These are phyloP conservation scores for Chiroxiphia lanceolata DNA, from an alignment of 2,797 vertebrate genomes.

Conservation along the genomic window DNA sequence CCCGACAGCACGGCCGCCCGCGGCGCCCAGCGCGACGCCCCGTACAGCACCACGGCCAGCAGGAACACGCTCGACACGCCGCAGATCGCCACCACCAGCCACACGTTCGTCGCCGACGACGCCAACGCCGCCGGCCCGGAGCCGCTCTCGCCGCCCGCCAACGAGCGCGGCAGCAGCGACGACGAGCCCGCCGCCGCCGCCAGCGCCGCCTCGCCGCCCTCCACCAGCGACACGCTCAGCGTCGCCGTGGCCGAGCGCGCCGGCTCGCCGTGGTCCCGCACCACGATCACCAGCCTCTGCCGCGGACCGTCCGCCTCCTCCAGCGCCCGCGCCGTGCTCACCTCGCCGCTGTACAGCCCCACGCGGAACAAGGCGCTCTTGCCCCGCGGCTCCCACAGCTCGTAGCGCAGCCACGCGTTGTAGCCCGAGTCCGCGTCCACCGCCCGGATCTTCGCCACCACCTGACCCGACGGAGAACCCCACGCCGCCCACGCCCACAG, in stretches of 20 bases:
- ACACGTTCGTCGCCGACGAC: background rate
- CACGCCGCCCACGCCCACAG: too few species aligned
- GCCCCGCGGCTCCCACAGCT: conserved; percentile 44
- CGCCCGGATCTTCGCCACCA: background rate
- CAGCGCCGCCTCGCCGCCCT: too few species aligned
- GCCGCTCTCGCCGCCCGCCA: too few species aligned
- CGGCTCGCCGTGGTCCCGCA: background rate
- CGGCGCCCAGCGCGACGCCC: background rate
- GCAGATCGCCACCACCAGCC: background rate
- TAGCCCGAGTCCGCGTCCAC: conserved; percentile 77
- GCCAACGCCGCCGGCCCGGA: background rate
- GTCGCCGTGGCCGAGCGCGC: background rate
- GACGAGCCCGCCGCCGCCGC: too few species aligned
- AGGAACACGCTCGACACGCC: background rate
- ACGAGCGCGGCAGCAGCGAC: too few species aligned
- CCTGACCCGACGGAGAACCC: background rate
- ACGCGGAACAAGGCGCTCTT: conserved; percentile 54
- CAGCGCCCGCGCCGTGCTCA: conserved; percentile 54
- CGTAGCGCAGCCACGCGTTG: conserved; percentile 75
- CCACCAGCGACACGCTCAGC: background rate
- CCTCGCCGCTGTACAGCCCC: conserved; percentile 69
- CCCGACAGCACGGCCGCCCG: background rate
- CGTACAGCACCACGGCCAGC: background rate
- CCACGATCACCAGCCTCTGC: background rate
- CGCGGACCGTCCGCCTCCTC: background rate